These are phyloP conservation scores for Sycobia sp. DNA, from an alignment of 1,140 invertebrate genomes.

Conservation along the genomic window DNA sequence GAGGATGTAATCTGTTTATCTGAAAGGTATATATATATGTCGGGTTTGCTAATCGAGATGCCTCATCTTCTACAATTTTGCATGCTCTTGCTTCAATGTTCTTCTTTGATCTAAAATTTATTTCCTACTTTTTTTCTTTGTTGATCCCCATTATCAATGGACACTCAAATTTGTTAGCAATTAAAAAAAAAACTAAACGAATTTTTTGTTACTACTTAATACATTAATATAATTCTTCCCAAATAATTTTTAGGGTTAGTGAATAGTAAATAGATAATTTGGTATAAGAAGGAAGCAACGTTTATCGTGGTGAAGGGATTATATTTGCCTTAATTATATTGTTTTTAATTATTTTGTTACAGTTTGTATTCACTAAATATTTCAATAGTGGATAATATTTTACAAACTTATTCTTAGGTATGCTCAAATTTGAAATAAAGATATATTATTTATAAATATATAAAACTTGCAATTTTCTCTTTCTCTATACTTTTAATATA, in stretches of 20 bases:
- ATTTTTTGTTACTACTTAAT: too few relatives aligned
- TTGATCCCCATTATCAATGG: slow-evolving; percentile 22
- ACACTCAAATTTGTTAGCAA: slow-evolving; percentile 12
- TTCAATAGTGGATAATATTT: too few relatives aligned
- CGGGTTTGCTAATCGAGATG: slow-evolving; percentile 30
- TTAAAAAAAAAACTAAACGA: background rate
- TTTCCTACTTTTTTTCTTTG: slow-evolving; percentile 22
- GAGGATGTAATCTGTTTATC: slow-evolving; percentile 27
- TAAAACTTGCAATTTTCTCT: too few relatives aligned
- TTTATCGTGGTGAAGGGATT: slow-evolving; percentile 22
- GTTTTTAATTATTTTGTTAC: too few relatives aligned
- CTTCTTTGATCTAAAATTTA: slow-evolving; percentile 28
- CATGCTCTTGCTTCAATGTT: slow-evolving; percentile 34
- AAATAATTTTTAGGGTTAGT: slow-evolving; percentile 21
- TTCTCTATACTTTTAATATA: too few relatives aligned
- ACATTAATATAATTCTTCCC: too few relatives aligned
- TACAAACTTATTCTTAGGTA: too few relatives aligned
- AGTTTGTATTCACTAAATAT: too few relatives aligned
- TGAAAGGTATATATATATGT: slow-evolving; percentile 34
- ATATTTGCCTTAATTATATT: background rate
- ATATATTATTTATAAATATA: too few relatives aligned
- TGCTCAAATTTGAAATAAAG: too few relatives aligned
- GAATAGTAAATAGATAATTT: slow-evolving; percentile 21
- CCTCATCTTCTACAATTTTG: slow-evolving; percentile 33
- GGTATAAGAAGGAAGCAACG: slow-evolving; percentile 3